Conservation (phyloP, 2,888 invertebrate species). For the Blomia tropicalis region DNA sequence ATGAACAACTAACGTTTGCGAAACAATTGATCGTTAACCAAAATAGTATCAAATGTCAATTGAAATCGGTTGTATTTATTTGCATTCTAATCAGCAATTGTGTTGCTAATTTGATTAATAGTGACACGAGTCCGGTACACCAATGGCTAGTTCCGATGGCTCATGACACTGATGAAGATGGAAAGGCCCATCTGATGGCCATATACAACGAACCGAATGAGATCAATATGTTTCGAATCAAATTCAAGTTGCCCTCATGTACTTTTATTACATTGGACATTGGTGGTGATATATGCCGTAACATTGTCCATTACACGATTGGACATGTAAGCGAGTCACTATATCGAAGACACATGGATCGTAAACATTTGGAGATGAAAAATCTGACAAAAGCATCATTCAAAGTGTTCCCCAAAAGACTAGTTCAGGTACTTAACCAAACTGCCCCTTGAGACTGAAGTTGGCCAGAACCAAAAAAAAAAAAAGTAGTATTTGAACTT, state of each 20-base stretch:
- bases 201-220: conserved; percentile 5
- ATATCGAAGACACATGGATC: background rate
- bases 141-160: background rate
- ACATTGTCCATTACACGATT: background rate
- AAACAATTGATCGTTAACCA: background rate
- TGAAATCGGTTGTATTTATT: background rate
- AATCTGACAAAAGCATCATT: background rate
- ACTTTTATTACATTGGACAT: background rate
- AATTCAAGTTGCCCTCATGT: background rate
- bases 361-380: background rate
- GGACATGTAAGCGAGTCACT: background rate
- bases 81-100: background rate
- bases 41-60: background rate
- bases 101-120: background rate
- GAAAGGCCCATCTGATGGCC: background rate
- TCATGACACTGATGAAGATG: background rate
- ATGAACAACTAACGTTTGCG: background rate
- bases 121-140: background rate
- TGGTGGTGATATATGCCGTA: background rate
- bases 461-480: background rate
- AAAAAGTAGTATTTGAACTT: background rate
- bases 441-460: background rate
- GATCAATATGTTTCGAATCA: conserved; percentile 15
- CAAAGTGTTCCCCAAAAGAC: background rate
- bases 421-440: background rate